Percentiles rank a stretch among this genome's conserved stretches.
Evolutionary conservation across 2,797 vertebrate species (phyloP).

Genomic region (Orientallactaga sibirica): DNA sequence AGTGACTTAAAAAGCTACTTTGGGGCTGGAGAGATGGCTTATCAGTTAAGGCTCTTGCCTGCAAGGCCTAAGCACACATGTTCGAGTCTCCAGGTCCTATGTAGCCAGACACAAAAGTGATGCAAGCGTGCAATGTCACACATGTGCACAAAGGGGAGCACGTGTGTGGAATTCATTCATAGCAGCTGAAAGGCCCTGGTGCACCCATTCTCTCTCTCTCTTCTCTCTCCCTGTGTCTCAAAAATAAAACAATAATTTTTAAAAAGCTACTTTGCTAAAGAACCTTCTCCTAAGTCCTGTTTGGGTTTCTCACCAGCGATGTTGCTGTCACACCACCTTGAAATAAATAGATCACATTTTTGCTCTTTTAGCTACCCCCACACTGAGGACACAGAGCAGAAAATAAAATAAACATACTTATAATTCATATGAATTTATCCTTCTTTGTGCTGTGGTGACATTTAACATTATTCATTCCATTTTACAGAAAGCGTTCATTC

Average conservation of each 20-base stretch:
- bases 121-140: too few species aligned
- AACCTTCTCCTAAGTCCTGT: neutral
- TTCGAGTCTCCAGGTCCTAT: too few species aligned
- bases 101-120: too few species aligned
- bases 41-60: too few species aligned
- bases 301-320: neutral
- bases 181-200: too few species aligned
- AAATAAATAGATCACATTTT: neutral
- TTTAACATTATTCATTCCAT: conserved; percentile 9
- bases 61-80: too few species aligned
- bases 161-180: too few species aligned
- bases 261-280: conserved; percentile 12
- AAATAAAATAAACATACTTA: conserved; percentile 1
- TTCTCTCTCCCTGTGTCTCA: too few species aligned
- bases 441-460: neutral
- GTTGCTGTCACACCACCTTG: neutral
- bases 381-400: neutral
- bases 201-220: too few species aligned
- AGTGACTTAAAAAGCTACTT: conserved; percentile 2
- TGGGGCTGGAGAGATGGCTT: neutral
- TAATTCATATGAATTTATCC: neutral
- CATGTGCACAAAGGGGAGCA: too few species aligned
- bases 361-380: conserved; percentile 24
- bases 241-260: too few species aligned
- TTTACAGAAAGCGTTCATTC: neutral